Base-by-base conservation (phyloP, 2,888 invertebrate species). In the Stenichneumon culpator region DNA sequence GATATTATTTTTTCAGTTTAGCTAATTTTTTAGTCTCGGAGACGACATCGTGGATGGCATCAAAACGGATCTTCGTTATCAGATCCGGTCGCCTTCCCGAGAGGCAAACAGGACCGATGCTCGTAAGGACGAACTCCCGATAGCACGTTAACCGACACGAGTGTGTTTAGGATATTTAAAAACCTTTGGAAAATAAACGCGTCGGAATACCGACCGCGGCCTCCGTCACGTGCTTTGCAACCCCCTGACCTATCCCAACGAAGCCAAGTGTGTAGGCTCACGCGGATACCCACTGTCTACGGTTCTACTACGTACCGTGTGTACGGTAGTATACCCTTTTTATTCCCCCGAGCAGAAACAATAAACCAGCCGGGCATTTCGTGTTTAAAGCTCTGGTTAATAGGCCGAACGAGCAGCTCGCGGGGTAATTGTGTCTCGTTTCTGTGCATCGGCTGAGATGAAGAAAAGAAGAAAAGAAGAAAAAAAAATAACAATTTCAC, bases 151-250 rank as follows among this genome's bases (percentile, higher is more conserved):
- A 84, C 52, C 44, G 68, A 1, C 75, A 74, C 82, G 80, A 79
- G 83, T 87, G 87, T 90, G 91, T 91, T 92, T 89, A 83, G 89
- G 87, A 90, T 90, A 91, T 92, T 90, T 90, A 77, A 87, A 84
- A 87, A 88, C 88, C 88, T 90, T 90, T 87, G 77, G 85, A 90
- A 92, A 92, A 92, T 90, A 92, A 92, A 92, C 92, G 77, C 28
- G 36, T 32, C 65, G 32, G 50, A 36, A 65, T 32, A 28, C 25
- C 14, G 28, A 63, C 16, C 39, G 11, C 52, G 67, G 67, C 19
- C 67, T 67, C 14, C 74, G 60, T 79, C 73, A 72, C 28, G 44
- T 74, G 52, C 75, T 73, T 47, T 77, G 79, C 77, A 75, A 28
- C 83, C 79, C 88, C 92, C 88, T 91, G 91, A 92, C 92, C 92